Percentiles rank a stretch among this genome's conserved stretches.
These are phyloP conservation scores for Merodon equestris DNA, from an alignment of 2,888 invertebrate species.

Conservation along the genomic window DNA sequence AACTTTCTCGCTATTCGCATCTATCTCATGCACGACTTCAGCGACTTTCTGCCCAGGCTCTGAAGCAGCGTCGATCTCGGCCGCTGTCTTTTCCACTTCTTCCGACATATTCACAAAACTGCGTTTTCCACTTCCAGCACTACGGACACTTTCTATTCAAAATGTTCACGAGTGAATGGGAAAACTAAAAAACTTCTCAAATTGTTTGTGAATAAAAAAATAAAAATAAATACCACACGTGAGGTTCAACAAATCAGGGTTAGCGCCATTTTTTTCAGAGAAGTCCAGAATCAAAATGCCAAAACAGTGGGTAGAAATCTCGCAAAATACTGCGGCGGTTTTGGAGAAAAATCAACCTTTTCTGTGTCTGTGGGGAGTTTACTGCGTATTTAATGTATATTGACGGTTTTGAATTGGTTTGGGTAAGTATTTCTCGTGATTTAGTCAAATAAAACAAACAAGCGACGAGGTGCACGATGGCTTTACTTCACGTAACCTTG, in stretches of 20 bases:
- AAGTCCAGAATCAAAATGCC: conserved; percentile 9
- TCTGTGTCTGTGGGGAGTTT: background rate
- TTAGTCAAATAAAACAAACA: conserved; percentile 50
- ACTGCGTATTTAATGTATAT: background rate
- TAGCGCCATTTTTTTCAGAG: conserved; percentile 63
- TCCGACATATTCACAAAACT: conserved; percentile 37
- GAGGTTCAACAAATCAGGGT: conserved; percentile 52
- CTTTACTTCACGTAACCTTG: conserved; percentile 52
- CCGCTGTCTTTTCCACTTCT: conserved; percentile 22
- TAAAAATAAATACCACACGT: conserved; percentile 43
- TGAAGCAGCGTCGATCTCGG: background rate
- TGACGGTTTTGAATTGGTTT: background rate
- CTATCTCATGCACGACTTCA: background rate
- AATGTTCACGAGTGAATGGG: background rate
- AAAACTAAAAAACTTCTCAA: background rate
- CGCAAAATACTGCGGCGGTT: background rate
- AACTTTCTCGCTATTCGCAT: conserved; percentile 3
- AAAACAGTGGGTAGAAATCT: conserved; percentile 10
- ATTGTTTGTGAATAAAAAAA: background rate
- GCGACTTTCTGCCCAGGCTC: too few species aligned
- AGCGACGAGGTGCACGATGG: conserved; percentile 48
- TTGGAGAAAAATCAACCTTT: background rate
- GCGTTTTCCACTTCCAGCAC: background rate
- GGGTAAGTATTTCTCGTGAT: conserved; percentile 8
- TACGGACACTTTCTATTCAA: background rate